phyloP scores from a whole-genome alignment of 2,113 vertebrate species.

The Rhinichthys klamathensis region DNA sequence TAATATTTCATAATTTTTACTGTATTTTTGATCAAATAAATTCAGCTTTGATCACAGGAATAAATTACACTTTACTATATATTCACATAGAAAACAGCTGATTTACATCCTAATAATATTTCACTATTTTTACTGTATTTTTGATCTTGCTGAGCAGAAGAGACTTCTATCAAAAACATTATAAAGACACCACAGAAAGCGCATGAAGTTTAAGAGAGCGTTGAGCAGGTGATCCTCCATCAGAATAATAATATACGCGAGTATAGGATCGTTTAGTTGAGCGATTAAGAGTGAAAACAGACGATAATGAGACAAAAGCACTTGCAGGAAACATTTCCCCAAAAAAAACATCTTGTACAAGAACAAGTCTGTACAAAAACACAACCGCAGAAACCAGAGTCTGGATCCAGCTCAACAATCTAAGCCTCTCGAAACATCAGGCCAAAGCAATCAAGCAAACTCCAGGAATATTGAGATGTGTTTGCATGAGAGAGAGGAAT shows the following conservation, averaged over 20 bases:
- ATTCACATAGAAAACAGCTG: neutral
- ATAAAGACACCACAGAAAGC: too few species aligned
- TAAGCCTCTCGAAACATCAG: constrained; percentile 8
- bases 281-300: constrained; percentile 58
- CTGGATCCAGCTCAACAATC: constrained; percentile 39
- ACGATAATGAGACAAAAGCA: constrained; percentile 68
- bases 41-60: too few species aligned
- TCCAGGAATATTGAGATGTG: constrained; percentile 24
- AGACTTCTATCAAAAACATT: too few species aligned
- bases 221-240: neutral
- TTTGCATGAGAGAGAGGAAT: constrained; percentile 53
- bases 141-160: neutral
- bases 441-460: constrained; percentile 57
- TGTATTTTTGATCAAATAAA: too few species aligned
- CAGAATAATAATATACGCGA: too few species aligned
- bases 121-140: neutral
- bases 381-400: constrained; percentile 49
- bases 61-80: neutral
- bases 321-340: constrained; percentile 72
- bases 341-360: constrained; percentile 33
- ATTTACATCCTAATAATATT: neutral
- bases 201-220: neutral
- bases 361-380: constrained; percentile 53
- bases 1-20: too few species aligned
- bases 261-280: constrained; percentile 11